Evolutionary conservation across 2,113 vertebrate genomes (phyloP), one percentile per base, ranked within the genome.

Genomic region (Corythaeola cristata): DNA sequence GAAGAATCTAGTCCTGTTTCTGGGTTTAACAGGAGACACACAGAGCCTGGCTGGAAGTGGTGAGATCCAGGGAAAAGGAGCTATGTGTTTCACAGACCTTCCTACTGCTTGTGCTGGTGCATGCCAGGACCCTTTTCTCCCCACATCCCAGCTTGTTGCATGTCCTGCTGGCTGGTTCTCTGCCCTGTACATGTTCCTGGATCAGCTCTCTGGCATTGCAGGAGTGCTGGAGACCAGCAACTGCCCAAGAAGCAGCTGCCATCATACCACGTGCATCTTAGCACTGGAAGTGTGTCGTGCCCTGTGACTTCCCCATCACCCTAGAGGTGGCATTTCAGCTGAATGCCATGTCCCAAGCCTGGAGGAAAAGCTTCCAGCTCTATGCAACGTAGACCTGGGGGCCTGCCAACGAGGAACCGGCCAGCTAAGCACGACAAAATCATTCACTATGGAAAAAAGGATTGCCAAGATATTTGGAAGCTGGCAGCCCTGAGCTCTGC

Each of bases 151-250:
- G 2, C 37, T 15, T 13, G 35, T 6, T 45, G 7, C 6, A 3
- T 1, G 1, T 20, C n/a, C 74, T 50, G 27, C 24, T 50, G 0
- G 0, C 39, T 39, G 49, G 27, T 52, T 28, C 68, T 80, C 30
- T 62, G 24, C 18, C 58, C 17, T 35, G 35, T 56, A 27, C 14
- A 4, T 17, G 55, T 23, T 52, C 58, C 18, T 1, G 8, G 41
- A 44, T 50, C 88, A 60, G 55, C 27, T 27, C 30, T 56, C 59
- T 58, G 73, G 33, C 33, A 14, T 0, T 8, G 12, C 2, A 2
- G 63, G 3, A 22, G 30, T 49, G 77, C 18, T 59, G 55, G 44
- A 86, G n/a, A 79, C 9, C 45, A 80, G 26, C 22, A 41, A 8
- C 15, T 82, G 47, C 20, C 62, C 59, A 52, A 44, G 58, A n/a